Evolutionary conservation across 2,888 invertebrate species (phyloP), one percentile per base, ranked within the genome.

Genomic region (Alsophila aescularia): DNA sequence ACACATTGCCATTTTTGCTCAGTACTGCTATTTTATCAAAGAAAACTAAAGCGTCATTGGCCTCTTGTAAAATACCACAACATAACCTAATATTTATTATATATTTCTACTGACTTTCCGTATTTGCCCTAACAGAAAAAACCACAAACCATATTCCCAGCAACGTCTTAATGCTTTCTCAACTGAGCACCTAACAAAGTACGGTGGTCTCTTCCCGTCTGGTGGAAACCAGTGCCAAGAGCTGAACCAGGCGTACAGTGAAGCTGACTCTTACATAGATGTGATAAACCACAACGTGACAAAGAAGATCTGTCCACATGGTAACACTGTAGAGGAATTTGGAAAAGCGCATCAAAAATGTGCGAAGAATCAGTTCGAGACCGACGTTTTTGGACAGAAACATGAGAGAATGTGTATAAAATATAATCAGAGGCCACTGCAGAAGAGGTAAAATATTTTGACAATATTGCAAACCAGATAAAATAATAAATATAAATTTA

Each of bases 111-210:
- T 85, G 79, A 83, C 77, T 75, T 75, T 79, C 82, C 81, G 75
- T 85, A 85, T 88, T 82, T 66, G 59, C 63, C 61, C 81, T 87
- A 86, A 85, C 90, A 92, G 92, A 90, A 89, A 87, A 71, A 89
- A 83, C 63, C 88, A 87, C 83, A 90, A 88, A 85, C 87, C 92
- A 85, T 92, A 91, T 83, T 89, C 91, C 77, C 90, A 91, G 78
- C 90, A 91, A 81, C 91, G 90, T 69, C 87, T 90, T 82, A 90
- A 88, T 73, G 87, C 92, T 83, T 91, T 91, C 74, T 89, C 91
- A 70, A 86, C 89, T 75, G 92, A 92, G 75, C 91, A 91, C 83
- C 72, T 92, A 72, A 84, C 87, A 67, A 91, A 92, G 73, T 91
- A 85, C 58, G 91, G 92, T 62, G 87, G 88, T 62, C 81, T 92